These are phyloP conservation scores for Antechinus stuartii DNA, from an alignment of 2,113 vertebrate species.

Conservation along the genomic window DNA sequence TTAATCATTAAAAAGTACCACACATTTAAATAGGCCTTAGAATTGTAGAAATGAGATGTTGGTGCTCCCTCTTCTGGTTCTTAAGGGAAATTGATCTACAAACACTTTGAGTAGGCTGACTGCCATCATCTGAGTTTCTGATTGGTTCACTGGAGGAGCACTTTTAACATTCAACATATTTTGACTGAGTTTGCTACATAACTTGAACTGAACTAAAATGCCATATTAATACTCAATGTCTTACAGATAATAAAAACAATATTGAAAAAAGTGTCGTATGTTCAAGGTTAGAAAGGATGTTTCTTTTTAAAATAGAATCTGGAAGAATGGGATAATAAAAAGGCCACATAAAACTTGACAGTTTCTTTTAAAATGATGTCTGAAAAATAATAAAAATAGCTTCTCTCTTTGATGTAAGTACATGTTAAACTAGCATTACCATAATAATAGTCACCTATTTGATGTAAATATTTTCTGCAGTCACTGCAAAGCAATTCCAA, in stretches of 20 bases:
- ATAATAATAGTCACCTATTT: slow-evolving; percentile 22
- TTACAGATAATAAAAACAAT: slow-evolving; percentile 16
- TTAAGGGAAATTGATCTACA: slow-evolving; percentile 20
- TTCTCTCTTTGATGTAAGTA: slow-evolving; percentile 36
- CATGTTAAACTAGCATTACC: slow-evolving; percentile 21
- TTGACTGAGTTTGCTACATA: slow-evolving; percentile 11
- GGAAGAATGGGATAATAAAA: slow-evolving; percentile 48
- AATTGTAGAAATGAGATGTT: slow-evolving; percentile 54
- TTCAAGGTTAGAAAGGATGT: slow-evolving; percentile 27
- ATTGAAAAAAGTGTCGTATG: slow-evolving; percentile 41
- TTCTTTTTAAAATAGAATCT: slow-evolving; percentile 32
- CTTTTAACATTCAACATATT: slow-evolving; percentile 26
- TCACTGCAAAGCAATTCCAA: not conserved
- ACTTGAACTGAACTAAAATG: slow-evolving; percentile 37
- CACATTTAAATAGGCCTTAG: slow-evolving; percentile 43
- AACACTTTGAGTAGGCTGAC: not conserved
- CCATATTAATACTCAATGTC: not conserved
- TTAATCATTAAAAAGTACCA: slow-evolving; percentile 36
- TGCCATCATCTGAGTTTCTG: not conserved
- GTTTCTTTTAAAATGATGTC: slow-evolving; percentile 40
- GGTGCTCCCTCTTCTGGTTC: slow-evolving; percentile 76
- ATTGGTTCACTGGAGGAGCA: not conserved
- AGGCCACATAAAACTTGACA: slow-evolving; percentile 20
- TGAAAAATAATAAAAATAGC: not conserved
- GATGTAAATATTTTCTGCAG: not conserved